Conservation (phyloP, 2,888 invertebrate species). For the Taenaris catops region DNA sequence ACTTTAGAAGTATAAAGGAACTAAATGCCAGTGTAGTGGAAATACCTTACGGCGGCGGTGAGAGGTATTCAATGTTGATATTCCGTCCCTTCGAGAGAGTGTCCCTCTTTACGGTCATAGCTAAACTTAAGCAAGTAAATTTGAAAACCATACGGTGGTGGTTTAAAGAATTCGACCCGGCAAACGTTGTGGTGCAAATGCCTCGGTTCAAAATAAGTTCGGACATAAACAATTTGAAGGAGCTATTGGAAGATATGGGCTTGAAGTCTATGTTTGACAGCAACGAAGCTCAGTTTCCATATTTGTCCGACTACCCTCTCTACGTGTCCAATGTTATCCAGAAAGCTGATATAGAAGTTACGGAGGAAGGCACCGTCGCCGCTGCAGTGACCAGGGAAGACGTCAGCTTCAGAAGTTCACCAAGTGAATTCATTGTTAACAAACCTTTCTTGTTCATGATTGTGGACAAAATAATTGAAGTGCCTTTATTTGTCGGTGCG, state of each 20-base stretch:
- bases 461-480: slow-evolving; percentile 41
- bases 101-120: slow-evolving; percentile 58
- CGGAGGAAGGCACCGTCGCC: slow-evolving; percentile 54
- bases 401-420: slow-evolving; percentile 34
- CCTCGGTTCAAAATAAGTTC: slow-evolving; percentile 81
- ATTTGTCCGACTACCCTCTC: slow-evolving; percentile 39
- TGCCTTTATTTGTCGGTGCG: slow-evolving; percentile 56
- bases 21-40: slow-evolving; percentile 49
- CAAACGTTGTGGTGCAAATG: slow-evolving; percentile 73
- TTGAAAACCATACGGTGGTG: slow-evolving; percentile 61
- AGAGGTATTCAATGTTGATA: slow-evolving; percentile 81
- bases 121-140: slow-evolving; percentile 61
- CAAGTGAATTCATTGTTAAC: slow-evolving; percentile 42
- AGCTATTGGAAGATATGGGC: slow-evolving; percentile 59
- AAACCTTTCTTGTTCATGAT: slow-evolving; percentile 65
- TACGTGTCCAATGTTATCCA: slow-evolving; percentile 54
- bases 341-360: slow-evolving; percentile 60
- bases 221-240: slow-evolving; percentile 61
- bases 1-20: slow-evolving; percentile 29
- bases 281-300: slow-evolving; percentile 38
- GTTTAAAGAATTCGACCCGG: slow-evolving; percentile 47
- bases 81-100: slow-evolving; percentile 76
- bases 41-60: slow-evolving; percentile 48
- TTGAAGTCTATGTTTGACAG: slow-evolving; percentile 48
- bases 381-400: slow-evolving; percentile 37